A percentile compares a stretch with the other conserved stretches of the same genome.
Conservation (phyloP, 1,140 invertebrate genomes). For the Conus betulinus region DNA sequence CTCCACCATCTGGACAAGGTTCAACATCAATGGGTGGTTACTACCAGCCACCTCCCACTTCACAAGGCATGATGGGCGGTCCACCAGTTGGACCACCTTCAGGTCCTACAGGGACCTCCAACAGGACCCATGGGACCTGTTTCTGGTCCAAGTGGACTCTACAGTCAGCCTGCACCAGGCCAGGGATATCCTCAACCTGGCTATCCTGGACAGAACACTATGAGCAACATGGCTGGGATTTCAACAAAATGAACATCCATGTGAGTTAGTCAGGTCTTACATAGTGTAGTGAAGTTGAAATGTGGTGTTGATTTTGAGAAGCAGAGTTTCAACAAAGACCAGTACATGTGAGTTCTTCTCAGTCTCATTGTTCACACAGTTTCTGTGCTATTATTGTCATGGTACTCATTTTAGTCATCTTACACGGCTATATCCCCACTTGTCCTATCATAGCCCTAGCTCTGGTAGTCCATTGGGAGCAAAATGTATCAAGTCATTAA, state of each 20-base stretch:
- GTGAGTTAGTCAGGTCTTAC: slow-evolving; percentile 6
- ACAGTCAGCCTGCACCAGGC: neutral
- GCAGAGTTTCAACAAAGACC: too few species aligned
- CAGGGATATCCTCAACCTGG: neutral
- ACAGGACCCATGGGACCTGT: neutral
- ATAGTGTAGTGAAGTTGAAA: too few species aligned
- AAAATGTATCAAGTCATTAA: too few species aligned
- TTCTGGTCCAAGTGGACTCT: neutral
- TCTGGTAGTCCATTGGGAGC: too few species aligned
- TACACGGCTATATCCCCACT: too few species aligned
- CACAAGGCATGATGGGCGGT: slow-evolving; percentile 22
- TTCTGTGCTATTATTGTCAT: neutral
- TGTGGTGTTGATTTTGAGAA: too few species aligned
- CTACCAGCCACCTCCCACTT: slow-evolving; percentile 20
- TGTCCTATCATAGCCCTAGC: too few species aligned
- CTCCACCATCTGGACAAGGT: slow-evolving; percentile 8
- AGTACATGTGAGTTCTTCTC: neutral
- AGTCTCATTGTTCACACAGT: neutral
- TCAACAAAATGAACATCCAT: slow-evolving; percentile 29
- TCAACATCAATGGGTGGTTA: neutral
- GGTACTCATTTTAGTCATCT: neutral
- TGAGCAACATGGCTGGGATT: slow-evolving; percentile 30
- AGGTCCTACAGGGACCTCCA: slow-evolving; percentile 3
- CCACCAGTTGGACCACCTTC: neutral
- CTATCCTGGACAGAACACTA: slow-evolving; percentile 14